phyloP scores from a whole-genome alignment of 2,888 invertebrate genomes.

The Geotrupes spiniger region DNA sequence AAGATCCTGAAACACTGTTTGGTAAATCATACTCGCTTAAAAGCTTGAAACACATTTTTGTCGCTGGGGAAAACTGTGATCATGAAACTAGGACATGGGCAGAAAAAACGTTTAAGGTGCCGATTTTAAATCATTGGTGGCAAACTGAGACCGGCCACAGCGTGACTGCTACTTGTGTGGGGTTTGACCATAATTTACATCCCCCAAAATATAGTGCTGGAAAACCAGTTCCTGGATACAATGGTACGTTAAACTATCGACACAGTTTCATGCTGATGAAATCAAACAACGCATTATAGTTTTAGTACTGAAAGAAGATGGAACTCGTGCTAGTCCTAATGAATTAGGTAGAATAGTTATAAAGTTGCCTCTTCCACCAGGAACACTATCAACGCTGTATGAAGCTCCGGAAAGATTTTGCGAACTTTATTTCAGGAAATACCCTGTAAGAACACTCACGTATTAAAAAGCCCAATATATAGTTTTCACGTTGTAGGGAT shows the following conservation, averaged over 20 bases:
- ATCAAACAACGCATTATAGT: constrained; percentile 52
- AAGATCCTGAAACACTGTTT: constrained; percentile 70
- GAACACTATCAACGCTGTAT: constrained; percentile 80
- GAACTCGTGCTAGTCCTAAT: constrained; percentile 62
- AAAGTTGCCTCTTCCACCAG: constrained; percentile 87
- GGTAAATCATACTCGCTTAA: constrained; percentile 65
- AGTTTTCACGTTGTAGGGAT: constrained; percentile 60
- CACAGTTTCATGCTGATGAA: neutral
- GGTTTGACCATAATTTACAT: constrained; percentile 66
- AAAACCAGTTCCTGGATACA: constrained; percentile 84
- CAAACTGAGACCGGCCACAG: constrained; percentile 94
- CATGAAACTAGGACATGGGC: constrained; percentile 83
- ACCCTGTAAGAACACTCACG: constrained; percentile 60
- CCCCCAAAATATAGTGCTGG: constrained; percentile 78
- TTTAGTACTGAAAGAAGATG: constrained; percentile 64
- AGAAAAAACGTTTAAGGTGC: constrained; percentile 66
- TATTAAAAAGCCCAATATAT: neutral
- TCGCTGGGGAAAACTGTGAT: constrained; percentile 93
- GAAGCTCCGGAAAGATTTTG: constrained; percentile 76
- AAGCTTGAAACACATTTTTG: constrained; percentile 70
- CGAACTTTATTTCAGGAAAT: constrained; percentile 77
- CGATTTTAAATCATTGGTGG: constrained; percentile 94
- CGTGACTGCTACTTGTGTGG: constrained; percentile 80
- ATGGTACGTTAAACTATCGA: constrained; percentile 57
- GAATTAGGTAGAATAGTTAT: constrained; percentile 82